Base-by-base conservation (phyloP, 2,888 invertebrate species). In the Hirudinaria manillensis region DNA sequence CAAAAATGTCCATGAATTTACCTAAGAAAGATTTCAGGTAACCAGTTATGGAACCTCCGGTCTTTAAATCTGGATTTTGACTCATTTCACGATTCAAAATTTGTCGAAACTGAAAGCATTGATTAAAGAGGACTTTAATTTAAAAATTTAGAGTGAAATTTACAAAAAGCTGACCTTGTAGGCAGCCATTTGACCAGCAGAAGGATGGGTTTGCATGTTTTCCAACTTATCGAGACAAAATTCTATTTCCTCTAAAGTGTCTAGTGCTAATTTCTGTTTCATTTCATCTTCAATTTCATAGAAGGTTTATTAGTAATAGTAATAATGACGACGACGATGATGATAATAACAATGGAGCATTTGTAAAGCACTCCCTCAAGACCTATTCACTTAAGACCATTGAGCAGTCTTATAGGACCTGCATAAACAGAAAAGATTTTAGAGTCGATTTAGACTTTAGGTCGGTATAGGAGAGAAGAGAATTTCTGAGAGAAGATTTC, bases 171-270 rank as follows among this genome's bases (percentile, higher is more conserved):
- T 24, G 27, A 98, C 99, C 93, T 99, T 99, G 84, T 94, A 91
- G 81, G 97, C 96, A 84, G 99, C 99, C 97, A 99, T 97, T 87
- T 99, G 98, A 79, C 95, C 96, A 82, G 99, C 99, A 83, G 96
- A 97, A 85, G 97, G 91, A 88, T 99, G 97, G 78, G 97, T 97
- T 89, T 99, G 98, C 86, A 99, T 97, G 80, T 96, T 97, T 89
- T 99, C 98, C 87, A 99, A 88, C 88, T 99, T 98, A 88, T 99
- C 98, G 88, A 99, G 89, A 86, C 99, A 99, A 99, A 99, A 99
- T 88, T 99, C 99, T 87, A 99, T 88, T 88, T 99, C 99, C 86
- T 99, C 97, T 88, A 98, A 91, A 68, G 97, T 97, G 87, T 98
- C 96, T 87, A 93, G 88, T 77, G 96, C 95, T 86, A 96, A 88